A percentile compares a stretch with the other conserved stretches of the same genome.
These are phyloP conservation scores for Condylostylus longicornis DNA, from an alignment of 1,140 invertebrate species.

Conservation along the genomic window DNA sequence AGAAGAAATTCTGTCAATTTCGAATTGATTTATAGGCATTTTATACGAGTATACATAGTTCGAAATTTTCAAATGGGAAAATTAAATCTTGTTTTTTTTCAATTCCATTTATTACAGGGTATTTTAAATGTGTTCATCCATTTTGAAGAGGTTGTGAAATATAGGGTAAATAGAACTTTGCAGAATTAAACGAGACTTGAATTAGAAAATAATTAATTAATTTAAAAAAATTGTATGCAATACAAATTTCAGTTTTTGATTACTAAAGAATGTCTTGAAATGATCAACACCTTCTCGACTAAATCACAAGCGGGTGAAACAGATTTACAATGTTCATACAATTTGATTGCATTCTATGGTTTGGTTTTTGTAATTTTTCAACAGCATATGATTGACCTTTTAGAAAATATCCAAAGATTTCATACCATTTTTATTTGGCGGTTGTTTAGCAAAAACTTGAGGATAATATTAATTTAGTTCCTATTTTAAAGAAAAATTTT, in stretches of 20 bases:
- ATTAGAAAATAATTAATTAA: no score
- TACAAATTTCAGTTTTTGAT: background rate
- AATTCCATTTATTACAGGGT: no score
- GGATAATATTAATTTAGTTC: conserved; percentile 54
- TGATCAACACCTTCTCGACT: conserved; percentile 40
- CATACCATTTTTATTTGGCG: conserved; percentile 46
- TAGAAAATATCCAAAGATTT: conserved; percentile 43
- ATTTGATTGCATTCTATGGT: conserved; percentile 52
- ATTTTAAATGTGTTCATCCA: no score
- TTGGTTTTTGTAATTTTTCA: conserved; percentile 45
- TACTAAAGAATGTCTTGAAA: conserved; percentile 31
- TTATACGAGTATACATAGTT: no score
- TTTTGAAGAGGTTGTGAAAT: no score
- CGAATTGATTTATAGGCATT: no score
- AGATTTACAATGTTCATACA: conserved; percentile 51
- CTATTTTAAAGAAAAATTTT: conserved; percentile 57
- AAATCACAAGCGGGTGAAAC: conserved; percentile 56
- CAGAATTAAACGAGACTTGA: no score
- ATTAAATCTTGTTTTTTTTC: no score
- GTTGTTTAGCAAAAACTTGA: conserved; percentile 44
- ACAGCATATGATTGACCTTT: conserved; percentile 50
- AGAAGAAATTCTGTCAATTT: no score
- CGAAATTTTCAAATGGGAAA: no score
- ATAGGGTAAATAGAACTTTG: no score
- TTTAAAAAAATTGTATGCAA: background rate